Evolutionary conservation across 2,113 vertebrate species (phyloP).

Genomic region (Circaetus gallicus): DNA sequence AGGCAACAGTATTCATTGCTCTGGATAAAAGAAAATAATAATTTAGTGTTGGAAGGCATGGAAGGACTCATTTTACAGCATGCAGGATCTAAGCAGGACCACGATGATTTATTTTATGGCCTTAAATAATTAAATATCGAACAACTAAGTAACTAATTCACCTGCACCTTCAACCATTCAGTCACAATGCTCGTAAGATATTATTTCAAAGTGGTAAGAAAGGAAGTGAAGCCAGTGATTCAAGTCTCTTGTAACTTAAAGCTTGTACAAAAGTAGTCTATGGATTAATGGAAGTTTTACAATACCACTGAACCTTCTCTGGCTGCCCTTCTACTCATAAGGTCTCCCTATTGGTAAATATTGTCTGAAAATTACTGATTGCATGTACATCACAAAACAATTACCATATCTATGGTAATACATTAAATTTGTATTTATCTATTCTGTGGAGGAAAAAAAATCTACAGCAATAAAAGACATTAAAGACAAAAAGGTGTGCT

Average conservation of each 20-base stretch:
- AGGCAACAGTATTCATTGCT: neutral
- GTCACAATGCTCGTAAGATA: neutral
- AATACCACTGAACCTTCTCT: neutral
- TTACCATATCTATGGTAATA: neutral
- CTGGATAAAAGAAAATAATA: neutral
- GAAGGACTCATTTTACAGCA: neutral
- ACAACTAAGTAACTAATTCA: neutral
- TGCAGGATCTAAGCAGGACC: neutral
- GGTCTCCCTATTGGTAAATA: neutral
- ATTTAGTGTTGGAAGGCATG: neutral
- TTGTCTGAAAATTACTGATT: neutral
- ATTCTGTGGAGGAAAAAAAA: neutral
- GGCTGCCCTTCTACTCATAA: neutral
- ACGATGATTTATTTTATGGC: neutral
- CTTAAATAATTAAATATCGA: neutral
- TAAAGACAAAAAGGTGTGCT: neutral
- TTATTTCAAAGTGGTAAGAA: neutral
- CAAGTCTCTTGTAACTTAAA: neutral
- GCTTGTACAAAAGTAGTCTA: neutral
- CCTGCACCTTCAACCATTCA: neutral
- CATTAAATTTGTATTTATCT: neutral
- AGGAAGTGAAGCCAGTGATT: neutral
- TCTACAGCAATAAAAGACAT: neutral
- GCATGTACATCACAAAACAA: neutral
- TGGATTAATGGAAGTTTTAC: neutral